phyloP scores from a whole-genome alignment of 1,140 invertebrate genomes.

The Brachionus asplanchnoidis region DNA sequence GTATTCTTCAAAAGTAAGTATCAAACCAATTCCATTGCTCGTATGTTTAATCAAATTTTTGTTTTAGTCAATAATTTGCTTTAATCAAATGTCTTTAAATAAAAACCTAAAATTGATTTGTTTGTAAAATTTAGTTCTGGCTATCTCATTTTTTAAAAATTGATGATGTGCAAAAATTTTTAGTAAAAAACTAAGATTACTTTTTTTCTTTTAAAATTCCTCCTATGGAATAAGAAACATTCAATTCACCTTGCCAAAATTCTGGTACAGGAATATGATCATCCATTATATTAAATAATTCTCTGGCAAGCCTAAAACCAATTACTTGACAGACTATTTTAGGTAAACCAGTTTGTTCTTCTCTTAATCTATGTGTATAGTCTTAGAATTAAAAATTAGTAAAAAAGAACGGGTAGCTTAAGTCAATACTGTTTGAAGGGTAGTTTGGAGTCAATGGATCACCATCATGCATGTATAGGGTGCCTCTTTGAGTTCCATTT shows the following conservation, averaged over 20 bases:
- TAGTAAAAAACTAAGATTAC: neutral
- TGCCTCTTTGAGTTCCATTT: slow-evolving; percentile 55
- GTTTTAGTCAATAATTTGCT: no score
- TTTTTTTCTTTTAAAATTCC: slow-evolving; percentile 50
- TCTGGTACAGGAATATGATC: slow-evolving; percentile 46
- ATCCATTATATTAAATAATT: neutral
- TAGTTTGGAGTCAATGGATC: slow-evolving; percentile 60
- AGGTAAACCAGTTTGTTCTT: neutral
- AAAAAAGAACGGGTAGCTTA: neutral
- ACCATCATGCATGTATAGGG: slow-evolving; percentile 53
- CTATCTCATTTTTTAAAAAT: no score
- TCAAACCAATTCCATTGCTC: no score
- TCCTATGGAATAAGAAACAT: slow-evolving; percentile 58
- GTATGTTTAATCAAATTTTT: no score
- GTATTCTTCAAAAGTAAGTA: no score
- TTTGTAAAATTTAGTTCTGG: no score
- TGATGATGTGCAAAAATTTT: no score
- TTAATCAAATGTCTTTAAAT: no score
- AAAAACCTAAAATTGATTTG: no score
- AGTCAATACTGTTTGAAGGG: slow-evolving; percentile 49
- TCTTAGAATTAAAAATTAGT: neutral
- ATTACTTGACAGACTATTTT: slow-evolving; percentile 34
- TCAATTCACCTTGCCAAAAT: slow-evolving; percentile 56
- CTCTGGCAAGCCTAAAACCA: slow-evolving; percentile 16
- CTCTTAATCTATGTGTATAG: neutral